A percentile compares a stretch with the other conserved stretches of the same genome.
phyloP scores from a whole-genome alignment of 2,888 invertebrate genomes.

The Tinea semifulvella region DNA sequence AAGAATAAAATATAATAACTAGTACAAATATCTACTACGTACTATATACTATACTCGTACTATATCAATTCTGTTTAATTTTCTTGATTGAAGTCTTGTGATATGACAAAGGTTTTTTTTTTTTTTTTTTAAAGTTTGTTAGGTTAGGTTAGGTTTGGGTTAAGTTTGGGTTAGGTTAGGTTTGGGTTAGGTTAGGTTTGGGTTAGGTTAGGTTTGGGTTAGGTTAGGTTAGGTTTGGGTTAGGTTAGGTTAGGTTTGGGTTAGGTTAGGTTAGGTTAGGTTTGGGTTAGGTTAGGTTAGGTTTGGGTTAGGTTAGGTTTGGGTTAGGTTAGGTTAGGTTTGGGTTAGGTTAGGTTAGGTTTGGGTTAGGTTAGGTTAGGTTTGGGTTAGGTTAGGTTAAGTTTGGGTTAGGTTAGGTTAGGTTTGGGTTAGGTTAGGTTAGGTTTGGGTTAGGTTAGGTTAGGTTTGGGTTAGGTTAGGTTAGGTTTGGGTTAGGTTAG shows the following conservation, averaged over 20 bases:
- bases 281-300: constrained; percentile 6
- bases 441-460: constrained; percentile 13
- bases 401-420: constrained; percentile 6
- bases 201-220: background rate
- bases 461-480: constrained; percentile 15
- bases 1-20: too few species aligned
- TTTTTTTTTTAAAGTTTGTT: background rate
- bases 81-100: too few species aligned
- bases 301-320: constrained; percentile 6
- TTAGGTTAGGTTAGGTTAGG: constrained; percentile 8
- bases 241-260: background rate
- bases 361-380: constrained; percentile 18
- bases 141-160: constrained; percentile 2
- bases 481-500: constrained; percentile 17
- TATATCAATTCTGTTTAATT: too few species aligned
- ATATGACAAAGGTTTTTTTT: too few species aligned
- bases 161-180: constrained; percentile 1
- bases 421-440: background rate
- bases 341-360: constrained; percentile 14
- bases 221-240: constrained; percentile 6
- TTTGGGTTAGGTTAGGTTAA: constrained; percentile 7
- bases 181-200: constrained; percentile 6
- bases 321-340: constrained; percentile 8
- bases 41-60: too few species aligned
- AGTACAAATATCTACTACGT: too few species aligned